Evolutionary conservation across 2,888 invertebrate genomes (phyloP).

Genomic region (Hyposoter didymator): DNA sequence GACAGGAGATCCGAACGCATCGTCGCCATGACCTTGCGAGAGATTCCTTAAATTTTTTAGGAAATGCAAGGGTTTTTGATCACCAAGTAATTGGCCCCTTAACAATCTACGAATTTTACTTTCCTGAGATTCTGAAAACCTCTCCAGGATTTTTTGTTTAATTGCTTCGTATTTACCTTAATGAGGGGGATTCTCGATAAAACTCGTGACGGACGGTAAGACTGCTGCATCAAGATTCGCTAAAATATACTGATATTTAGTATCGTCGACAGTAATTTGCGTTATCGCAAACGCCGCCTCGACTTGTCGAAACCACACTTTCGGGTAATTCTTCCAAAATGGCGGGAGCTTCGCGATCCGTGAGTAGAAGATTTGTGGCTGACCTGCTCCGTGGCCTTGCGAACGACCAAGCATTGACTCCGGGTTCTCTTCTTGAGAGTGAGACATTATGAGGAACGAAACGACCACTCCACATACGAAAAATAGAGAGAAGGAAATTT

Average conservation of each 20-base stretch:
- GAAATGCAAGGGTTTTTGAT: neutral
- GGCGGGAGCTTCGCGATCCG: constrained; percentile 57
- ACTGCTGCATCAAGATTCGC: constrained; percentile 55
- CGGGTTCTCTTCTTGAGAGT: neutral
- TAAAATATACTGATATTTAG: constrained; percentile 60
- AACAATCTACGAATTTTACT: neutral
- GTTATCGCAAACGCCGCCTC: constrained; percentile 64
- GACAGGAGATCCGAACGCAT: constrained; percentile 60
- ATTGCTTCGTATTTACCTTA: constrained; percentile 11
- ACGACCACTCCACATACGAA: neutral
- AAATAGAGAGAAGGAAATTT: neutral
- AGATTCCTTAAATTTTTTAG: neutral
- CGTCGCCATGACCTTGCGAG: neutral
- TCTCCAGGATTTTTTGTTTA: neutral
- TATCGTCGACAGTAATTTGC: constrained; percentile 44
- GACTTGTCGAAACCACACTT: constrained; percentile 65
- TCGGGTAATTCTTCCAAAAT: constrained; percentile 64
- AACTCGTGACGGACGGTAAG: constrained; percentile 58
- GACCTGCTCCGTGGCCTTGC: too few relatives aligned
- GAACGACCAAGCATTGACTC: neutral
- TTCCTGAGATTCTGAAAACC: neutral
- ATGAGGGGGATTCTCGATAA: constrained; percentile 31
- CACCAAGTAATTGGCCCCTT: neutral
- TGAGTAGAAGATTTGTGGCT: neutral
- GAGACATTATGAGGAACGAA: neutral